These are phyloP conservation scores for Doris montereyensis DNA, from an alignment of 2,888 invertebrate genomes.

Conservation along the genomic window DNA sequence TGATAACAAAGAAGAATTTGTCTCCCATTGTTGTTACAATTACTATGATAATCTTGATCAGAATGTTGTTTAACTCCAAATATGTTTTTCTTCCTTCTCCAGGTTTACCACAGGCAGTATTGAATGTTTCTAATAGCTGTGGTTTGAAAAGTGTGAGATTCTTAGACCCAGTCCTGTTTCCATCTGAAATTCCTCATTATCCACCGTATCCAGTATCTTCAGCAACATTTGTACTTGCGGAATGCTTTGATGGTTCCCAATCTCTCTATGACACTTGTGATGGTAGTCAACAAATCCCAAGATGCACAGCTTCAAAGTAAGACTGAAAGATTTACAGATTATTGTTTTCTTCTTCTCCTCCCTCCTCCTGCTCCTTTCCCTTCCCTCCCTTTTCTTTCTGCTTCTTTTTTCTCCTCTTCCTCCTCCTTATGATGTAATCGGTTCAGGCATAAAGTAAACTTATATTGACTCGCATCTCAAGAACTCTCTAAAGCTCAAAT, in stretches of 20 bases:
- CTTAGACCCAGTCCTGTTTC: conserved; percentile 58
- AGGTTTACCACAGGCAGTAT: conserved; percentile 59
- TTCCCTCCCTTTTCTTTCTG: too few relatives aligned
- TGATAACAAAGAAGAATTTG: too few relatives aligned
- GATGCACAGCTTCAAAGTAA: conserved; percentile 42
- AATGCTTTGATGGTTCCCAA: conserved; percentile 56
- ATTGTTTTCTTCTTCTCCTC: too few relatives aligned
- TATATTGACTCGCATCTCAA: too few relatives aligned
- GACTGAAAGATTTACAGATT: too few relatives aligned
- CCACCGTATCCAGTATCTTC: conserved; percentile 54
- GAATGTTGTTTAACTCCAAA: not conserved
- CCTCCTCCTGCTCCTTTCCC: too few relatives aligned
- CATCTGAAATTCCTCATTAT: conserved; percentile 50
- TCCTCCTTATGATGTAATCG: too few relatives aligned
- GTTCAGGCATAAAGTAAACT: too few relatives aligned
- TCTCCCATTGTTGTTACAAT: not conserved
- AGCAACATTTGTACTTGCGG: conserved; percentile 53
- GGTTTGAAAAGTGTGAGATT: conserved; percentile 55
- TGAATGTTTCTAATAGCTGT: conserved; percentile 48
- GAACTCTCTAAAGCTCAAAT: not conserved
- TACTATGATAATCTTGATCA: not conserved
- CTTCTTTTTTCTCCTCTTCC: conserved; percentile 3
- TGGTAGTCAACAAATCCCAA: conserved; percentile 41
- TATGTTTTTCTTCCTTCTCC: conserved; percentile 15
- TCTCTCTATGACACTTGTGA: conserved; percentile 42